Evolutionary conservation across 1,140 invertebrate genomes (phyloP).

Genomic region (Anoplolepis gracilipes): DNA sequence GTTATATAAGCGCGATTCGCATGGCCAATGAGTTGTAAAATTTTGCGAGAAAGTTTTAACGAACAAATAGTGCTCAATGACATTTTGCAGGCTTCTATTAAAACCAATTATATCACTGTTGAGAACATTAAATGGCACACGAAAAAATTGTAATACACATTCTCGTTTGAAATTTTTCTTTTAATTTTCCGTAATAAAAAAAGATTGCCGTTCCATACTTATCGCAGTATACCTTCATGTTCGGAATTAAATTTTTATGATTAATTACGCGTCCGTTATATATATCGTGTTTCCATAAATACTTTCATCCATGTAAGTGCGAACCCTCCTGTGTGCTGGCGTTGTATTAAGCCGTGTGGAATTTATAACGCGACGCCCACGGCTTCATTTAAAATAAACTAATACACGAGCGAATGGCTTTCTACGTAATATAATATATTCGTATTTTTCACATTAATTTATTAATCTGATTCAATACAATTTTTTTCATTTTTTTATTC

Average conservation of each 20-base stretch:
- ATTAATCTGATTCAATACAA: slow-evolving; percentile 19
- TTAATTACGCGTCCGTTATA: slow-evolving; percentile 51
- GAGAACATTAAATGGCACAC: slow-evolving; percentile 13
- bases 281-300: slow-evolving; percentile 53
- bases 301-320: slow-evolving; percentile 58
- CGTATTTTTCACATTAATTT: slow-evolving; percentile 36
- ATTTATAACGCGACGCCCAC: slow-evolving; percentile 60
- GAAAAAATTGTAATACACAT: neutral
- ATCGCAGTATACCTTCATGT: neutral
- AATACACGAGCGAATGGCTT: slow-evolving; percentile 44
- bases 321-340: slow-evolving; percentile 50
- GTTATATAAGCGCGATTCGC: slow-evolving; percentile 35
- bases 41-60: slow-evolving; percentile 47
- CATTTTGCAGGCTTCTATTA: slow-evolving; percentile 9
- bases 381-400: slow-evolving; percentile 59
- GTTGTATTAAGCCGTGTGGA: slow-evolving; percentile 59
- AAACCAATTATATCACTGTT: slow-evolving; percentile 21
- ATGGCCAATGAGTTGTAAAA: slow-evolving; percentile 54
- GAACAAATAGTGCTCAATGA: slow-evolving; percentile 11
- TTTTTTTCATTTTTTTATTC: neutral
- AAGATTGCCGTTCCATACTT: neutral
- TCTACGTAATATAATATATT: slow-evolving; percentile 35
- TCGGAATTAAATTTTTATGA: slow-evolving; percentile 48
- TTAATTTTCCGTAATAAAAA: neutral
- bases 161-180: slow-evolving; percentile 10